A percentile compares a stretch with the other conserved stretches of the same genome.
Conservation (phyloP, 2,888 invertebrate species). For the Callinectes sapidus region DNA sequence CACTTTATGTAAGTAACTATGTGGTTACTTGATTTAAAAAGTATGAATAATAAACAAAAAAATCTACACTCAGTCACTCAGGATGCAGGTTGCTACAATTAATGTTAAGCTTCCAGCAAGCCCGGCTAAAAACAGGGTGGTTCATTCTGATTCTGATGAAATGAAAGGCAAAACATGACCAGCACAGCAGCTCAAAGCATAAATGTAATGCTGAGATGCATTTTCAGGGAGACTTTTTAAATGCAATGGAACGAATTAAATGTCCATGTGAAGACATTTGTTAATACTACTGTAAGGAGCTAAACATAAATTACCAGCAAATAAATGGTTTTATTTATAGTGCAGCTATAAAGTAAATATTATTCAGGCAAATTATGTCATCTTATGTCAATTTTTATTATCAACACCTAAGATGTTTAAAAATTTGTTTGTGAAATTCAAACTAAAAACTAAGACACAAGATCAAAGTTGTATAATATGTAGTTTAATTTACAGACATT, state of each 20-base stretch:
- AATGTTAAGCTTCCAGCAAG: not conserved
- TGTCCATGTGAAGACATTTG: not conserved
- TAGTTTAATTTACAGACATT: not conserved
- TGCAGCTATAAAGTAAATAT: slow-evolving; percentile 5
- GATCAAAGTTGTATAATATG: not conserved
- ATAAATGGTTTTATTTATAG: not conserved
- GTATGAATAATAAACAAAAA: not conserved
- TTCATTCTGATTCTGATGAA: not conserved
- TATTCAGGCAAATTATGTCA: not conserved
- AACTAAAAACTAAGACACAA: not conserved
- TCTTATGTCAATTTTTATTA: not conserved
- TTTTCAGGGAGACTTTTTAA: not conserved
- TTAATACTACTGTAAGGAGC: not conserved
- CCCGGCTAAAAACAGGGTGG: not conserved
- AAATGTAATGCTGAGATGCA: not conserved
- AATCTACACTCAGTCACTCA: not conserved
- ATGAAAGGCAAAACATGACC: not conserved
- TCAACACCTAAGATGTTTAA: not conserved
- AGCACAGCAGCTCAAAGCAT: not conserved
- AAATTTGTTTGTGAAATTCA: not conserved
- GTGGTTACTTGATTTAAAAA: slow-evolving; percentile 14
- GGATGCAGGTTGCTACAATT: not conserved
- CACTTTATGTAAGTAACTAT: not conserved
- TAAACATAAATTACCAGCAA: not conserved
- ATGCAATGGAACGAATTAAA: not conserved